Percentiles rank a stretch among this genome's conserved stretches.
These are phyloP conservation scores for Pegoplata infirma DNA, from an alignment of 2,888 invertebrate genomes.

Conservation along the genomic window DNA sequence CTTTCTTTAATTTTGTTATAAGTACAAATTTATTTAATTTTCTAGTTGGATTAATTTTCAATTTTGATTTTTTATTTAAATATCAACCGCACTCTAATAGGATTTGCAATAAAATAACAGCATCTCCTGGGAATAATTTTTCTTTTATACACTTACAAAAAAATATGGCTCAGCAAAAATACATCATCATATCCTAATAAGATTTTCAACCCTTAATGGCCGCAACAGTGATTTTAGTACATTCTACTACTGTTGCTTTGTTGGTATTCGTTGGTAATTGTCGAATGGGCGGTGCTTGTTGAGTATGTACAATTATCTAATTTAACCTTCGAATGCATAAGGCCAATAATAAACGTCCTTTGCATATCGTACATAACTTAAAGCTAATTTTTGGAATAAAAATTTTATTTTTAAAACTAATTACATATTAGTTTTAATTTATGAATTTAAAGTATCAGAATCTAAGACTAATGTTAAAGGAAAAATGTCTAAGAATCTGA, in stretches of 20 bases:
- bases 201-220: constrained; percentile 41
- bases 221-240: constrained; percentile 6
- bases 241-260: background rate
- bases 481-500: too few relatives aligned
- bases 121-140: constrained; percentile 68
- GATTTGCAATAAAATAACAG: constrained; percentile 66
- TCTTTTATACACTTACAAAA: constrained; percentile 68
- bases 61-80: constrained; percentile 8
- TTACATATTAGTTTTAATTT: too few relatives aligned
- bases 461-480: too few relatives aligned
- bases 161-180: constrained; percentile 41
- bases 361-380: too few relatives aligned
- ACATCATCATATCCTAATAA: constrained; percentile 5
- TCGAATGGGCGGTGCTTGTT: constrained; percentile 46
- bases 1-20: background rate
- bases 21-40: background rate
- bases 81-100: constrained; percentile 65
- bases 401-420: too few relatives aligned
- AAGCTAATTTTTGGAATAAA: too few relatives aligned
- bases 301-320: background rate
- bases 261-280: constrained; percentile 40
- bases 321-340: constrained; percentile 24
- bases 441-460: too few relatives aligned
- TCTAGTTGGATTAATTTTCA: background rate
- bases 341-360: too few relatives aligned